These are phyloP conservation scores for Chelon labrosus DNA, from an alignment of 2,797 vertebrate species.

Conservation along the genomic window DNA sequence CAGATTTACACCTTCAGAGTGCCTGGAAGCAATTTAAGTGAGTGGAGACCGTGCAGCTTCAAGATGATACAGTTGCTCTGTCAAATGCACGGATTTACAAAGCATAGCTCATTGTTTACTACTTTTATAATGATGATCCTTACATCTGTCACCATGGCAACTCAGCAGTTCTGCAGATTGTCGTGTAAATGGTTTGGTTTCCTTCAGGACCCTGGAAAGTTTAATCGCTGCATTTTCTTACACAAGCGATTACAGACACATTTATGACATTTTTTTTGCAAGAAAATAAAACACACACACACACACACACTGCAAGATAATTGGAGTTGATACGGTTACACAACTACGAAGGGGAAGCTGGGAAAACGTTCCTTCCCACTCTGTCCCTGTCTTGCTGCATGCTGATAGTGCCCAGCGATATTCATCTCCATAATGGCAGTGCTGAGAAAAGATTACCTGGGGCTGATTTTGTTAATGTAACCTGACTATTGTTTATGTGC, in stretches of 20 bases:
- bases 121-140: conserved; percentile 34
- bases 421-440: conserved; percentile 70
- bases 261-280: conserved; percentile 36
- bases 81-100: conserved; percentile 50
- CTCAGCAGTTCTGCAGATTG: conserved; percentile 28
- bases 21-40: conserved; percentile 41
- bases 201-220: conserved; percentile 45
- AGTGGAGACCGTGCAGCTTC: conserved; percentile 19
- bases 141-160: conserved; percentile 67
- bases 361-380: conserved; percentile 43
- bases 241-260: conserved; percentile 15
- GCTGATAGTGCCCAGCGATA: conserved; percentile 49
- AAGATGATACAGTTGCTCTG: conserved; percentile 44
- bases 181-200: conserved; percentile 25
- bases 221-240: conserved; percentile 27
- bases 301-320: conserved; percentile 27
- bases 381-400: conserved; percentile 27
- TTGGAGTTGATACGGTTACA: conserved; percentile 51
- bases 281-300: conserved; percentile 35
- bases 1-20: conserved; percentile 29
- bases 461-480: conserved; percentile 72
- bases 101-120: conserved; percentile 42
- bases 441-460: conserved; percentile 65
- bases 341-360: conserved; percentile 56
- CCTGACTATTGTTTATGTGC: conserved; percentile 64